Evolutionary conservation across 2,888 invertebrate genomes (phyloP).

Genomic region (Ectobius pallidus): DNA sequence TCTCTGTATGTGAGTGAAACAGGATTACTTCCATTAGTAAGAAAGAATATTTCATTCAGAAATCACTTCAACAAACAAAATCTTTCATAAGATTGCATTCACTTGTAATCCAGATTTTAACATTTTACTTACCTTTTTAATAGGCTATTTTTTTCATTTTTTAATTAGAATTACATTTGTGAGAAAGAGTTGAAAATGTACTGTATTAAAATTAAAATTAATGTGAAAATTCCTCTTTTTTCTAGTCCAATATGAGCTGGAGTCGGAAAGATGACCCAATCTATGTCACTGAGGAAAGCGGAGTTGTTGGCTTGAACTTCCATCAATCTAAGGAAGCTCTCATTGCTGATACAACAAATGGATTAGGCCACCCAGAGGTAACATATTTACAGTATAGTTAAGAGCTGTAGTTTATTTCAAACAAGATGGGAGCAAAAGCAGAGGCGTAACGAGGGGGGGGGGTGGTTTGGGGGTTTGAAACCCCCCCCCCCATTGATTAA

Average conservation of each 20-base stretch:
- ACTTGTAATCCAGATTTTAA: background rate
- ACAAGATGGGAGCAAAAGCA: too few species aligned
- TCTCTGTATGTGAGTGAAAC: too few species aligned
- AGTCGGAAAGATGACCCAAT: conserved; percentile 82
- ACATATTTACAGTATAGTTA: too few species aligned
- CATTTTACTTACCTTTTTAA: background rate
- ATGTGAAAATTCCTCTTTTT: conserved; percentile 25
- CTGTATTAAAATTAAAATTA: background rate
- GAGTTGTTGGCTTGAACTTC: conserved; percentile 87
- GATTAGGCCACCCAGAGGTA: conserved; percentile 64
- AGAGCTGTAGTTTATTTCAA: too few species aligned
- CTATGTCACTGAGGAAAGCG: conserved; percentile 84
- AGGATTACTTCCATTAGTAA: too few species aligned
- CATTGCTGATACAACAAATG: conserved; percentile 74
- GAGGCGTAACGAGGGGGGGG: too few species aligned
- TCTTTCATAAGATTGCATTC: too few species aligned
- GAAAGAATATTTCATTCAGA: too few species aligned
- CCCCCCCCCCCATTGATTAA: too few species aligned
- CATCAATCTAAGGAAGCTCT: conserved; percentile 90
- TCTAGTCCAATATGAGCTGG: conserved; percentile 76
- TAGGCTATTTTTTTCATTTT: background rate
- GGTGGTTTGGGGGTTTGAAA: too few species aligned
- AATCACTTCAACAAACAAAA: too few species aligned
- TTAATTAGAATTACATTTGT: background rate
- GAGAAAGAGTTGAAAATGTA: background rate